These are phyloP conservation scores for Dyspetes luteomarginatus DNA, from an alignment of 2,888 invertebrate genomes.

Conservation along the genomic window DNA sequence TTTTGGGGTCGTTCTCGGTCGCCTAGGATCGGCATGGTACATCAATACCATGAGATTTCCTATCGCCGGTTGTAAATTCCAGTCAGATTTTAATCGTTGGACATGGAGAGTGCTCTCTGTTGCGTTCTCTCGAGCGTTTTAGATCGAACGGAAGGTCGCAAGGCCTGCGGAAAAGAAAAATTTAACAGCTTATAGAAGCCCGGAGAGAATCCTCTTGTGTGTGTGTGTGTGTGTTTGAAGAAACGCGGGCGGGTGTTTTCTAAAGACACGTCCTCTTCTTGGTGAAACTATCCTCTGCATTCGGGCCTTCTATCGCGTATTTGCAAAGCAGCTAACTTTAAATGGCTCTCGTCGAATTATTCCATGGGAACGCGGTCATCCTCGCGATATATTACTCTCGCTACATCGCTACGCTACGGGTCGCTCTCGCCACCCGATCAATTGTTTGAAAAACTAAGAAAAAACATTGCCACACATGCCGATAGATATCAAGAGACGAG, in stretches of 20 bases:
- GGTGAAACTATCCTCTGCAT: slow-evolving; percentile 43
- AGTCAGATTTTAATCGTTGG: slow-evolving; percentile 71
- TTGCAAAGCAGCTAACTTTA: slow-evolving; percentile 24
- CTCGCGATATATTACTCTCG: slow-evolving; percentile 39
- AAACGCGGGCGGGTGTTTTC: slow-evolving; percentile 39
- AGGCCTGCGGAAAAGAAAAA: neutral
- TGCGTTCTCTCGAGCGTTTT: slow-evolving; percentile 42
- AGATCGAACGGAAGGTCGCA: slow-evolving; percentile 16
- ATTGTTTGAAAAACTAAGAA: slow-evolving; percentile 7
- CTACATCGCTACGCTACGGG: too few species aligned
- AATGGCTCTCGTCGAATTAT: slow-evolving; percentile 46
- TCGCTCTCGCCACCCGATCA: too few species aligned
- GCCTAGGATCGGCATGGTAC: slow-evolving; percentile 60
- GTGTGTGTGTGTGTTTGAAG: neutral
- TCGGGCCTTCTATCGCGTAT: slow-evolving; percentile 12
- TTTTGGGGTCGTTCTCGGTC: slow-evolving; percentile 30
- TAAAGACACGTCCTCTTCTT: slow-evolving; percentile 3
- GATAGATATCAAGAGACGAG: too few species aligned
- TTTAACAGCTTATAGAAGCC: slow-evolving; percentile 4
- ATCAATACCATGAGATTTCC: slow-evolving; percentile 70
- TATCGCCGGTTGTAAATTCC: slow-evolving; percentile 71
- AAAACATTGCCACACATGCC: neutral
- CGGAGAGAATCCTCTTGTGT: neutral
- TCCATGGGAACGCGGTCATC: slow-evolving; percentile 50
- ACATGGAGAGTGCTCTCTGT: slow-evolving; percentile 60